These are phyloP conservation scores for Lagodon rhomboides DNA, from an alignment of 2,797 vertebrate genomes.

Conservation along the genomic window DNA sequence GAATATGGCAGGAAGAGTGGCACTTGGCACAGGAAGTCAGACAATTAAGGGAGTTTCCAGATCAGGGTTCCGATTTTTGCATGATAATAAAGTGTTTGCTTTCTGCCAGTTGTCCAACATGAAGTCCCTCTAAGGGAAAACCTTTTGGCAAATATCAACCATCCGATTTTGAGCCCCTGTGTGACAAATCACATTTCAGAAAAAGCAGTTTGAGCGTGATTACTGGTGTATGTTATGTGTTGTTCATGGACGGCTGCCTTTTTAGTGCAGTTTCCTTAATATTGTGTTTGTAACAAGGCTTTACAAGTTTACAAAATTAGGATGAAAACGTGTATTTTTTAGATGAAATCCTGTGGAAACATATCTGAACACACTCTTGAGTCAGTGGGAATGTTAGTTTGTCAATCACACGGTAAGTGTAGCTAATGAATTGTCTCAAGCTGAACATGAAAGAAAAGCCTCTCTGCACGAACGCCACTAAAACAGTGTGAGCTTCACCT, in stretches of 20 bases:
- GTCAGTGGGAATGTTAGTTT: slow-evolving; percentile 12
- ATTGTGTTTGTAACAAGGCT: background rate
- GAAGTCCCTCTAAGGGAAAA: no score
- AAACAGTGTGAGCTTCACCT: slow-evolving; percentile 79
- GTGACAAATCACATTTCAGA: background rate
- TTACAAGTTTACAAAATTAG: background rate
- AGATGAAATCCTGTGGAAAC: background rate
- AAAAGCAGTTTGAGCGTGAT: background rate
- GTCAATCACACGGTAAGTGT: slow-evolving; percentile 42
- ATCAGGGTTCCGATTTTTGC: no score
- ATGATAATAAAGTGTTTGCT: no score
- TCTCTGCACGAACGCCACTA: slow-evolving; percentile 65
- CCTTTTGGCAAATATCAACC: no score
- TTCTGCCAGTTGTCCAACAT: no score
- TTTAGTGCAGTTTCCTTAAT: background rate
- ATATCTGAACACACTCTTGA: background rate
- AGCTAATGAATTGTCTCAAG: slow-evolving; percentile 57
- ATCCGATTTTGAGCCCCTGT: background rate
- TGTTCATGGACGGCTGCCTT: background rate
- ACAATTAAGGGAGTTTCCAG: no score
- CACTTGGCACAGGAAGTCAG: no score
- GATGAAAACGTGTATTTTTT: background rate
- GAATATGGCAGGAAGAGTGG: no score
- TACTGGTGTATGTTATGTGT: background rate
- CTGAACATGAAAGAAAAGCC: slow-evolving; percentile 62